Conservation (phyloP, 2,888 invertebrate genomes). For the Catocala fraxini region DNA sequence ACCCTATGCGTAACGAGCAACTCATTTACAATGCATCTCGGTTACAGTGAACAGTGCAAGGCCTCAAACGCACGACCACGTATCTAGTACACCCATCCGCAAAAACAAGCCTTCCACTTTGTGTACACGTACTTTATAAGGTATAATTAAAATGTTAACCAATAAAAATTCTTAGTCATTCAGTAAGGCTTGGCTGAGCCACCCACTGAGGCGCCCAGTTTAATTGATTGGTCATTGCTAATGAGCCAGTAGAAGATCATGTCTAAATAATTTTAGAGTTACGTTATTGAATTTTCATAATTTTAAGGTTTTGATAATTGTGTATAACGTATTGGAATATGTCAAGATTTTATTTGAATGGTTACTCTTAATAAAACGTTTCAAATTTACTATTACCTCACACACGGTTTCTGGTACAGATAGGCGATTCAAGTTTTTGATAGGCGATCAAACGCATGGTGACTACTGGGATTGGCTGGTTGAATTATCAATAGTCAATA, state of each 20-base stretch:
- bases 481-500: no score
- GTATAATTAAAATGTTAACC: slow-evolving; percentile 53
- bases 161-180: slow-evolving; percentile 56
- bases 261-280: neutral
- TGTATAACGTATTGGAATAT: no score
- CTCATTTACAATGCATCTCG: slow-evolving; percentile 68
- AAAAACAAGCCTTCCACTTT: slow-evolving; percentile 50
- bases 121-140: slow-evolving; percentile 35
- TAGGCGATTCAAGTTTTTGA: no score
- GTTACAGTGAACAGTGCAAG: slow-evolving; percentile 60
- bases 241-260: slow-evolving; percentile 6
- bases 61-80: slow-evolving; percentile 53
- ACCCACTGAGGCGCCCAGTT: slow-evolving; percentile 24
- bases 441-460: no score
- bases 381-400: no score
- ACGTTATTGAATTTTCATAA: neutral
- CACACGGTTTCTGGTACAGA: no score
- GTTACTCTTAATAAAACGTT: no score
- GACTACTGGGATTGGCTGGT: no score
- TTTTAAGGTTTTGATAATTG: neutral
- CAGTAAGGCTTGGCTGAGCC: slow-evolving; percentile 32
- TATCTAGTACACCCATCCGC: slow-evolving; percentile 52
- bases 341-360: no score
- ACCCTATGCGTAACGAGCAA: slow-evolving; percentile 45
- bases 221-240: slow-evolving; percentile 19